A percentile compares a stretch with the other conserved stretches of the same genome.
Conservation (phyloP, 2,797 vertebrate species). For the Gambelia wislizenii region DNA sequence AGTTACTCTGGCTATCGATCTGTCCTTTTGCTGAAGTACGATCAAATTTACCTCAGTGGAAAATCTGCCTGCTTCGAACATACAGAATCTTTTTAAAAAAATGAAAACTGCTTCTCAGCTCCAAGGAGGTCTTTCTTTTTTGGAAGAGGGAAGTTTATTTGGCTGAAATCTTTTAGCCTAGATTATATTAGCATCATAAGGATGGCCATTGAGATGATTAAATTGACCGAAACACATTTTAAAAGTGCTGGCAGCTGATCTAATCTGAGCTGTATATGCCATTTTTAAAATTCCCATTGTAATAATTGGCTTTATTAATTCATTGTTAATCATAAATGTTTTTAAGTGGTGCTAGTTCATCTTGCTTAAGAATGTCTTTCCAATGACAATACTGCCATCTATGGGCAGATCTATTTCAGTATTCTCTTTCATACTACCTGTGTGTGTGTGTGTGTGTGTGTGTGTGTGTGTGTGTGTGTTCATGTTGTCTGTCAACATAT, state of each 20-base stretch:
- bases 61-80: not conserved
- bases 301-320: constrained; percentile 64
- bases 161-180: not conserved
- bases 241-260: constrained; percentile 49
- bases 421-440: not conserved
- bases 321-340: constrained; percentile 34
- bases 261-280: constrained; percentile 19
- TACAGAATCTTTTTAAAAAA: not conserved
- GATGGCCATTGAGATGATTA: constrained; percentile 38
- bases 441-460: no score
- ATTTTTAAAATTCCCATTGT: constrained; percentile 47
- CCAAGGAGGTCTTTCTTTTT: not conserved
- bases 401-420: not conserved
- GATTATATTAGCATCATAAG: constrained; percentile 20
- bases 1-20: constrained; percentile 14
- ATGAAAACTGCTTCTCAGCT: not conserved
- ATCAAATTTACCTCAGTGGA: constrained; percentile 33
- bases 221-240: constrained; percentile 43
- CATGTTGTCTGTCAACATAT: no score
- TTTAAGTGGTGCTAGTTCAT: constrained; percentile 16
- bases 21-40: constrained; percentile 20
- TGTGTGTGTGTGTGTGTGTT: no score
- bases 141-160: constrained; percentile 29
- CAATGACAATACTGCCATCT: constrained; percentile 62
- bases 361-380: not conserved